phyloP scores from a whole-genome alignment of 2,888 invertebrate genomes.

The Athrips mouffetella region DNA sequence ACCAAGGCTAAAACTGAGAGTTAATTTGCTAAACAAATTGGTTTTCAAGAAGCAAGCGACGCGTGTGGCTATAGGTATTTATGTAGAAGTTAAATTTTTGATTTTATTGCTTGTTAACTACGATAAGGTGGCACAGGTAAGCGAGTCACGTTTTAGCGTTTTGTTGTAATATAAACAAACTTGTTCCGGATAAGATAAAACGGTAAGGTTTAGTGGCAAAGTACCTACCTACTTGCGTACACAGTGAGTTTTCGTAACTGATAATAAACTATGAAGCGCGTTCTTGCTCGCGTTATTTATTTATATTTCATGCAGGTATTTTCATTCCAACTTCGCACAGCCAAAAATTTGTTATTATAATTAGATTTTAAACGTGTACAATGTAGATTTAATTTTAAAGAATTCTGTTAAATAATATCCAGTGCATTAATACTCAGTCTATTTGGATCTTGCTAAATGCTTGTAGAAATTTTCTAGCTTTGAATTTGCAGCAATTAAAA shows the following conservation, averaged over 20 bases:
- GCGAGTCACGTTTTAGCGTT: constrained; percentile 70
- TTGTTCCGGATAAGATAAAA: constrained; percentile 76
- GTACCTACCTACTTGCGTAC: constrained; percentile 28
- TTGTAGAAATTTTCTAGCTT: too few relatives aligned
- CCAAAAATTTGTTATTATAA: too few relatives aligned
- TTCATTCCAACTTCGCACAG: background rate
- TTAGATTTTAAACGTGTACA: too few relatives aligned
- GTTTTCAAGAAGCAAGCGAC: constrained; percentile 1
- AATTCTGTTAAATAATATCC: too few relatives aligned
- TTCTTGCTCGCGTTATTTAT: constrained; percentile 3
- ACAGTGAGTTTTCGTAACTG: constrained; percentile 43
- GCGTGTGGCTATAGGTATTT: constrained; percentile 29
- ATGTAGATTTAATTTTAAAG: too few relatives aligned
- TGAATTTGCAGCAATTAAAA: too few relatives aligned
- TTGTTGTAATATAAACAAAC: constrained; percentile 75
- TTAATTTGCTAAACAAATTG: constrained; percentile 11
- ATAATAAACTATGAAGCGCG: constrained; percentile 34
- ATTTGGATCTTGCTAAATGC: too few relatives aligned
- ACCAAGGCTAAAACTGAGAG: background rate
- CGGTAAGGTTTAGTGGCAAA: constrained; percentile 37
- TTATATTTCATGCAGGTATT: background rate
- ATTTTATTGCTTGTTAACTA: constrained; percentile 68
- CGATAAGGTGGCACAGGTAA: constrained; percentile 69
- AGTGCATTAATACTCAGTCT: too few relatives aligned
- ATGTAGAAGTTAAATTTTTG: constrained; percentile 51